phyloP scores from a whole-genome alignment of 2,113 vertebrate genomes.

The Corapipo altera region DNA sequence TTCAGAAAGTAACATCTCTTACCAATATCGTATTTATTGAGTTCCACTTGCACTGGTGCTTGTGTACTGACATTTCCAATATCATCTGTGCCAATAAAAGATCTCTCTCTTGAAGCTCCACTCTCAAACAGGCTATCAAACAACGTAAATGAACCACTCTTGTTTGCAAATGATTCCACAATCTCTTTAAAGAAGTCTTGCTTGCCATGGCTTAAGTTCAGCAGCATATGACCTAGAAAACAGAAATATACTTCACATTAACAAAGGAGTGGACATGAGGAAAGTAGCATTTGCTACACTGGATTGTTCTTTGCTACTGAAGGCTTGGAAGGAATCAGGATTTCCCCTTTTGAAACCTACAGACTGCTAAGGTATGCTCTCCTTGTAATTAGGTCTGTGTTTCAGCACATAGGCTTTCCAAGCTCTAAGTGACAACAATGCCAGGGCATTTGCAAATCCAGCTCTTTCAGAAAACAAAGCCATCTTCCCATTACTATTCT shows the following conservation, averaged over 20 bases:
- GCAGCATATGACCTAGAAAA: constrained; percentile 88
- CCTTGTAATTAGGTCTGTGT: not conserved
- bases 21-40: constrained; percentile 88
- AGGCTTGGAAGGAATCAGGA: not conserved
- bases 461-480: not conserved
- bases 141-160: constrained; percentile 80
- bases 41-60: constrained; percentile 77
- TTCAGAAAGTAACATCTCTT: constrained; percentile 38
- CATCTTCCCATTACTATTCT: not conserved
- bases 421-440: not conserved
- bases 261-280: not conserved
- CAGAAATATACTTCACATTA: not conserved
- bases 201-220: constrained; percentile 84
- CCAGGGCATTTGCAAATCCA: not conserved
- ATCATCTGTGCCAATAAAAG: constrained; percentile 88
- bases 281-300: not conserved
- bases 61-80: constrained; percentile 75
- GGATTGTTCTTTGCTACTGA: not conserved
- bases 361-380: not conserved
- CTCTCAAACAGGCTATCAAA: constrained; percentile 84
- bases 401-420: not conserved
- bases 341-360: not conserved
- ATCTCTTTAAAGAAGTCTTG: constrained; percentile 85
- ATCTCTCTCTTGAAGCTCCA: constrained; percentile 69
- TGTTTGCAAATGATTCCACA: constrained; percentile 90